phyloP scores from a whole-genome alignment of 2,113 vertebrate genomes.

The Colius striatus region DNA sequence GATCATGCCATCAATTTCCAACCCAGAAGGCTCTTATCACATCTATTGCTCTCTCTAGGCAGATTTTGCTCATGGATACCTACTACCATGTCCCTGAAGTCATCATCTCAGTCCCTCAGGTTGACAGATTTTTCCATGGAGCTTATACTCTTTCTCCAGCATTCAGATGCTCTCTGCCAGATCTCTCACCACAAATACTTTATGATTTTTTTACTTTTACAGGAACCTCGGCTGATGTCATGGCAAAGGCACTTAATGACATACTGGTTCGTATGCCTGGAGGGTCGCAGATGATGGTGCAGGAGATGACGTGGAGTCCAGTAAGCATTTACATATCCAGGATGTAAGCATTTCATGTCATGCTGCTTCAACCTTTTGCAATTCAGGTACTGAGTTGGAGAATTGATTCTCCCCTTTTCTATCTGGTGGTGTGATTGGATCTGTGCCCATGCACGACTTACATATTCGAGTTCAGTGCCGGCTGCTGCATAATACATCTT shows the following conservation, averaged over 20 bases:
- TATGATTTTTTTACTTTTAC: neutral
- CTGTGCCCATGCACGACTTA: rapidly evolving
- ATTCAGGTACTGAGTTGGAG: neutral
- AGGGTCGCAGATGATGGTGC: neutral
- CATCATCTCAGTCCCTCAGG: neutral
- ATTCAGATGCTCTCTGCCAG: neutral
- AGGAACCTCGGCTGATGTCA: neutral
- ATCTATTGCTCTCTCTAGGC: neutral
- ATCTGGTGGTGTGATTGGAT: neutral
- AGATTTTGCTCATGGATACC: neutral
- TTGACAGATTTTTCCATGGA: neutral
- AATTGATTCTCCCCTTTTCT: neutral
- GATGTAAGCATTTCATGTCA: neutral
- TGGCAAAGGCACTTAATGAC: neutral
- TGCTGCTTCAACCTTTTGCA: neutral
- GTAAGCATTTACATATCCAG: neutral
- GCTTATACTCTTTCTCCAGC: neutral
- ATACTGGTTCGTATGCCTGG: neutral
- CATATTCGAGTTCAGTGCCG: neutral
- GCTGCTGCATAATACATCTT: neutral
- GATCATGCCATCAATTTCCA: neutral
- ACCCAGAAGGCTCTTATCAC: neutral
- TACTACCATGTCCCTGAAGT: neutral
- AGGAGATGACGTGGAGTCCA: neutral
- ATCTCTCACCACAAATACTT: neutral